Conservation (phyloP, 37 sponge, comb jelly and placozoan genomes). For the Halisarca cf. caerulea region DNA sequence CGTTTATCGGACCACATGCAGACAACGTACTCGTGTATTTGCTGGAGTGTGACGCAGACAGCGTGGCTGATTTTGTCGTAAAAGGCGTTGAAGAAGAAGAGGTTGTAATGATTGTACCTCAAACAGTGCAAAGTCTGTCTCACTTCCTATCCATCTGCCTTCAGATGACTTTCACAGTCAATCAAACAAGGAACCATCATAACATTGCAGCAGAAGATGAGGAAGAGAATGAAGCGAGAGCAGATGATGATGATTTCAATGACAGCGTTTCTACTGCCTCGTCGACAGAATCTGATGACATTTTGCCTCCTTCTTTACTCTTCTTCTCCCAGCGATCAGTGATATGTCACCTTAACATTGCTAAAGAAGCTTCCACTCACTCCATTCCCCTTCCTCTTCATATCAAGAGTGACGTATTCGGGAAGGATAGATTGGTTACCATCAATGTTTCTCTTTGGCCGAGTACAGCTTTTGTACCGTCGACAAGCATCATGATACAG, state of each 20-base stretch:
- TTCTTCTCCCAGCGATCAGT: slow-evolving; percentile 1
- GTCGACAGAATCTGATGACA: too few relatives aligned
- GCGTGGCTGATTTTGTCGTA: not conserved
- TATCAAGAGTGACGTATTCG: slow-evolving; percentile 11
- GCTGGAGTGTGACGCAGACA: not conserved
- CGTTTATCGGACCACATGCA: slow-evolving; percentile 38
- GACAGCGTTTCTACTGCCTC: too few relatives aligned
- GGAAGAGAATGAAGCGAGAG: not conserved
- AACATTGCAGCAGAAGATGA: not conserved
- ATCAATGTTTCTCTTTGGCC: slow-evolving; percentile 37
- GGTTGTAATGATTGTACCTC: not conserved
- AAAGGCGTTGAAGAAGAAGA: not conserved
- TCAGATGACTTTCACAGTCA: slow-evolving; percentile 19
- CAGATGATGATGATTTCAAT: not conserved
- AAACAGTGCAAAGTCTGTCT: not conserved
- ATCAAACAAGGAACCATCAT: not conserved
- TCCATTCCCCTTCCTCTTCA: slow-evolving; percentile 17
- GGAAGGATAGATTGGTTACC: not conserved
- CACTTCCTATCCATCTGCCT: slow-evolving; percentile 47
- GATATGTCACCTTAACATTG: slow-evolving; percentile 32
- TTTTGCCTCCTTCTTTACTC: not conserved
- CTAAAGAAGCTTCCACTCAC: not conserved
- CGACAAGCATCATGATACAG: slow-evolving; percentile 3
- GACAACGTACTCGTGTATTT: slow-evolving; percentile 1
- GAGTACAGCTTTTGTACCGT: not conserved